Evolutionary conservation across 2,113 vertebrate genomes (phyloP).

Genomic region (Saguinus midas): DNA sequence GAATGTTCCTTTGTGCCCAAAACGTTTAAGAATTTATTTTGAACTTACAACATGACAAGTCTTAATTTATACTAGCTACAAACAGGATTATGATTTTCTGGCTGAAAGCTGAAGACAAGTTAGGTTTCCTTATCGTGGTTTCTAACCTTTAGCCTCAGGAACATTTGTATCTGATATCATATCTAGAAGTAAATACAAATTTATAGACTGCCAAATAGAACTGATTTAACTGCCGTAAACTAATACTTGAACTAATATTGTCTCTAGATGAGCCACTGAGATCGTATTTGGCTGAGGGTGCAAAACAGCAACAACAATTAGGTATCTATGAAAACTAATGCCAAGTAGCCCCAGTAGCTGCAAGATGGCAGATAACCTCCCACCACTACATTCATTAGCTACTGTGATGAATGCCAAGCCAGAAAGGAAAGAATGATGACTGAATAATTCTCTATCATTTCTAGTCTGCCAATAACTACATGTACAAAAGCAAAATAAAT

Average conservation of each 20-base stretch:
- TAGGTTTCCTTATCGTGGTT: background rate
- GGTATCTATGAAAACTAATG: background rate
- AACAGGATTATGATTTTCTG: background rate
- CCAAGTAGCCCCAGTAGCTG: background rate
- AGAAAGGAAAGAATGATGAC: constrained; percentile 1
- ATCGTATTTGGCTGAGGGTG: constrained; percentile 1
- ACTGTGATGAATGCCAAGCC: background rate
- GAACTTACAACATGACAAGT: background rate
- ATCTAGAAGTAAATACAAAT: constrained; percentile 14
- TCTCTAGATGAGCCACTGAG: background rate
- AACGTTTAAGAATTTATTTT: background rate
- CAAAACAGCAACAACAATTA: constrained; percentile 35
- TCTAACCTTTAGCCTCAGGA: background rate
- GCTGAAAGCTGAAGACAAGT: background rate
- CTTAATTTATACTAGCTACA: background rate
- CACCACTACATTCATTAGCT: background rate
- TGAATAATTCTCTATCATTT: background rate
- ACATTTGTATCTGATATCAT: constrained; percentile 19
- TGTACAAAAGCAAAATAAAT: constrained; percentile 44
- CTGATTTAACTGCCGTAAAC: background rate
- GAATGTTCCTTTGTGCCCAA: background rate
- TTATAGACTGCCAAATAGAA: background rate
- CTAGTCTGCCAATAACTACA: background rate
- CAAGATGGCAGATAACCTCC: background rate
- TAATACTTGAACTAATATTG: background rate